Evolutionary conservation across 2,797 vertebrate species (phyloP).

Genomic region (Acipenser ruthenus): DNA sequence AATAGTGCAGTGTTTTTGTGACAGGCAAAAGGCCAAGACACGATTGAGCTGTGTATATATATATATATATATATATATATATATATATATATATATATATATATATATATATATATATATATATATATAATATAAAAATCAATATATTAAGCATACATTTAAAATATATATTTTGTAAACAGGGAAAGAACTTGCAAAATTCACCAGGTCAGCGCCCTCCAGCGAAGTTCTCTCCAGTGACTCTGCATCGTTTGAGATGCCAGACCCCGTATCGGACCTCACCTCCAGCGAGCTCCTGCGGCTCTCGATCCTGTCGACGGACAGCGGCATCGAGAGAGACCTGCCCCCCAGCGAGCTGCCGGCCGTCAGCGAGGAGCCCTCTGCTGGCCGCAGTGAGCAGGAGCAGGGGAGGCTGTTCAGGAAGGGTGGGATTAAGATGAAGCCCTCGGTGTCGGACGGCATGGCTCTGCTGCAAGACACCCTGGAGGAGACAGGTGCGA

Average conservation of each 20-base stretch:
- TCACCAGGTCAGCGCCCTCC: slow-evolving; percentile 53
- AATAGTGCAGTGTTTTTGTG: slow-evolving; percentile 22
- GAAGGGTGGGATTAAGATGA: slow-evolving; percentile 74
- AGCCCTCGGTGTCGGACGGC: slow-evolving; percentile 49
- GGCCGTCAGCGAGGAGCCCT: slow-evolving; percentile 16
- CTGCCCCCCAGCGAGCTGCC: slow-evolving; percentile 41
- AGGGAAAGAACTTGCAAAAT: slow-evolving; percentile 81
- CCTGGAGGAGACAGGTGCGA: slow-evolving; percentile 44
- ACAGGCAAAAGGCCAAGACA: slow-evolving; percentile 59
- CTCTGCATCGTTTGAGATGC: slow-evolving; percentile 60
- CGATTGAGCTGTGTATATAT: slow-evolving; percentile 65
- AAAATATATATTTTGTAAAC: slow-evolving; percentile 7
- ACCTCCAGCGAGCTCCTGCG: slow-evolving; percentile 51
- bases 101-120: too few species aligned
- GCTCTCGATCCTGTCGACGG: slow-evolving; percentile 77
- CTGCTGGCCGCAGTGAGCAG: slow-evolving; percentile 36
- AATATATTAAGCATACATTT: too few species aligned
- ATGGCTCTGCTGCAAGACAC: slow-evolving; percentile 60
- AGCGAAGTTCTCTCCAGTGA: slow-evolving; percentile 45
- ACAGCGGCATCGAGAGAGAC: slow-evolving; percentile 89
- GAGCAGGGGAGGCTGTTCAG: slow-evolving; percentile 53
- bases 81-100: too few species aligned
- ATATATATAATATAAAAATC: too few species aligned
- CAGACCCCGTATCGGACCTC: slow-evolving; percentile 49
- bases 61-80: too few species aligned